Base-by-base conservation (phyloP, 2,113 vertebrate genomes). In the Cavia aperea region DNA sequence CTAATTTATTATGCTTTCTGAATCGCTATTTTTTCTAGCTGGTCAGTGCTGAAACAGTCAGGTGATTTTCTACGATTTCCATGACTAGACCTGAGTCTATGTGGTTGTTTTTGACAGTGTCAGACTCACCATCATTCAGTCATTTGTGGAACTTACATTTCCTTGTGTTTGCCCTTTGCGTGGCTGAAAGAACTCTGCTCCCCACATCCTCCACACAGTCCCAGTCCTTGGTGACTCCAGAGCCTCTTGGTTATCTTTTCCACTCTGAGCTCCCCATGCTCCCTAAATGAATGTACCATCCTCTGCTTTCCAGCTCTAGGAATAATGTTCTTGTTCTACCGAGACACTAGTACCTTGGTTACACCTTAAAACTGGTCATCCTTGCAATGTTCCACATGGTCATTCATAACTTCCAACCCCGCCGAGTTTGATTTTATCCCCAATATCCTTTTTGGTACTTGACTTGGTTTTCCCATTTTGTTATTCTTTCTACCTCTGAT, bases 1-100 rank as follows among this genome's bases (percentile, higher is more conserved):
- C 66, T 91, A 87, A 96, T 95, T 92, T 92, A 93, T 96, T 93
- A 58, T 87, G 78, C 89, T 95, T 94, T 93, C 89, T 91, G 39
- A 88, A 89, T 95, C 94, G 96, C 11, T 95, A 65, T 91, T 92
- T 94, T 96, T 81, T 93, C 81, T 83, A 89, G 82, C 66, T 94
- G 81, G 72, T 63, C 93, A 91, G 77, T 94, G 70, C 75, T 78
- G 88, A 89, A 89, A 51, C 21, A 31, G 58, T 60, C 14, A 10
- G 12, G 63, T 92, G 73, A 82, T 79, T 84, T 94, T 56, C 60
- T 72, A 26, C 49, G 43, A 78, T 92, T 89, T 88, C 77, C 68
- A 33, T 78, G 46, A 92, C 75, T 92, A 82, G 19, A n/a, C 18
- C 26, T 65, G 7, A 77, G 13, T 54, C 75, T 49, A 43, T 43